These are phyloP conservation scores for Notoglanidium macrostoma DNA, from an alignment of 2,797 vertebrate species.

Conservation along the genomic window DNA sequence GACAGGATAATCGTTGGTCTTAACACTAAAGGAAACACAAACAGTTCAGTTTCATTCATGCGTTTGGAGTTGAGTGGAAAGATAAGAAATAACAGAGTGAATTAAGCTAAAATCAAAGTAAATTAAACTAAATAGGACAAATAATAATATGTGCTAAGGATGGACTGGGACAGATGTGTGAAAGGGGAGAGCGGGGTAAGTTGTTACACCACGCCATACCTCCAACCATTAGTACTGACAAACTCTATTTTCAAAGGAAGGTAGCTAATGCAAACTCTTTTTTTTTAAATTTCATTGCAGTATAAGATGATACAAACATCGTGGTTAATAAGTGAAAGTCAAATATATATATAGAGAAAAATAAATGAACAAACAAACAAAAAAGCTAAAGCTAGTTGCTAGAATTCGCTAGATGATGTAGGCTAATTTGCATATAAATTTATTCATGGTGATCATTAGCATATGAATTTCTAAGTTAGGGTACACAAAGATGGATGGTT, in stretches of 20 bases:
- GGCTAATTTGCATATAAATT: not conserved
- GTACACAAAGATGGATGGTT: not conserved
- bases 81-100: not conserved
- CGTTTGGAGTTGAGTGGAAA: not conserved
- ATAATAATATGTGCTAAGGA: not conserved
- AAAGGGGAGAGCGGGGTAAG: not conserved
- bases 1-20: not conserved
- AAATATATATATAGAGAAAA: not conserved
- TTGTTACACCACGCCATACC: not conserved
- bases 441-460: not conserved
- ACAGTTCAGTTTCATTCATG: not conserved
- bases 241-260: not conserved
- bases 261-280: not conserved
- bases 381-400: not conserved
- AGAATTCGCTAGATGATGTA: not conserved
- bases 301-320: not conserved
- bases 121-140: not conserved
- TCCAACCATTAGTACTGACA: not conserved
- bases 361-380: not conserved
- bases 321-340: not conserved
- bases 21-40: not conserved
- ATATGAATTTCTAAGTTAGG: not conserved
- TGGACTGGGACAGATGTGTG: not conserved
- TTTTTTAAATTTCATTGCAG: too few species aligned
- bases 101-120: not conserved